Evolutionary conservation across 1,140 invertebrate species (phyloP), one percentile per base, ranked within the genome.

Genomic region (Tribolium madens): DNA sequence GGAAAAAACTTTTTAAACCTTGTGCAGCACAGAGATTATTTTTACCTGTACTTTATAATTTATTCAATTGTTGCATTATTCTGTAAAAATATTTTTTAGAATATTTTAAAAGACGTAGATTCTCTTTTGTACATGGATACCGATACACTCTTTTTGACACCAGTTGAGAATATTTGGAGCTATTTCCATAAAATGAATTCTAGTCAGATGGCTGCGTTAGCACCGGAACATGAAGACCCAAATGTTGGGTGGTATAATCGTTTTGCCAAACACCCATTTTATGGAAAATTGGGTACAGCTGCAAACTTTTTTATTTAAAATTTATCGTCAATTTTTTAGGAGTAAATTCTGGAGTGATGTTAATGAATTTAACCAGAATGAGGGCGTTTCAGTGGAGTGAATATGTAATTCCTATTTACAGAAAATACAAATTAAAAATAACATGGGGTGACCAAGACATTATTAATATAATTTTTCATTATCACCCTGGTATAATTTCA

Each of bases 371-470:
- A 15, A 98, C 96, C 0, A 90, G 95, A 82, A 95, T 98, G 93
- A 88, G 96, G 80, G 84, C 90, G 53, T 95, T 97, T 81, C 88
- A 92, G 36, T 98, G 96, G 96, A 91, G 92, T 42, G 89, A 93
- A 75, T 93, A 96, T 85, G 90, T 98, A 1, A 88, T 93, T 60
- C 92, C 94, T 7, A 94, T 97, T 80, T 94, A 95, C 86, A 91
- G 94, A 79, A 91, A 95, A 84, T 98, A 95, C 86, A 93, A 92
- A 80, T 83, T 93, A 5, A 93, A 95, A 83, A 96, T 98, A 52
- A 96, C 95, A 2, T 98, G 95, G 95, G 97, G 97, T n/a, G 97
- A 98, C 87, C 97, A 98, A 87, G 97, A 98, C 88, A 96, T 98
- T 75, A 96, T 98, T 78, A 98, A 98, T 85, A 97, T 98, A 78